These are phyloP conservation scores for Acanthaster planci DNA, from an alignment of 35 echinoderm and acorn worm species.

Conservation along the genomic window DNA sequence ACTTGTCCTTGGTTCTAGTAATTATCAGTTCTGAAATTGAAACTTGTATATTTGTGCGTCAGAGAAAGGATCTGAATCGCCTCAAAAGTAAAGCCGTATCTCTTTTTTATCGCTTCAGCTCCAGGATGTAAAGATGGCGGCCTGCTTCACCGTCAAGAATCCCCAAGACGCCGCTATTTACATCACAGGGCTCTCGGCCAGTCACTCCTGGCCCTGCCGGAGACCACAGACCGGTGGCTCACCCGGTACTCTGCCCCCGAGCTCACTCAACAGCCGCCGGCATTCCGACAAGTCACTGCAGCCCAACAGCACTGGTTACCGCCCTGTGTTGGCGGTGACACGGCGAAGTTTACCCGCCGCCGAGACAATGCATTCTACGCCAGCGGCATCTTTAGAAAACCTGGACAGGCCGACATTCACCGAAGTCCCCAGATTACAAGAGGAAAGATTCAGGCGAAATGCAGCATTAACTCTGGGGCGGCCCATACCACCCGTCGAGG, in stretches of 20 bases:
- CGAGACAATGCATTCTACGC: neutral
- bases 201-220: neutral
- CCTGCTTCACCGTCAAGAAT: conserved; percentile 42
- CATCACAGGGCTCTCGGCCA: conserved; percentile 18
- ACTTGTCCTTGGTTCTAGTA: too few species aligned
- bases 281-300: neutral
- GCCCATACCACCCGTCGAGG: conserved; percentile 10
- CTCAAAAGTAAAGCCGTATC: too few species aligned
- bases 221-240: neutral
- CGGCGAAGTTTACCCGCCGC: neutral
- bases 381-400: neutral
- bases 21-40: too few species aligned
- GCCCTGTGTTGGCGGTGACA: conserved; percentile 42
- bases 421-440: neutral
- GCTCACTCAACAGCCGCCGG: neutral
- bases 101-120: conserved; percentile 11
- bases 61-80: too few species aligned
- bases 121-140: conserved; percentile 44
- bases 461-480: neutral
- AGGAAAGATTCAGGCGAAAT: neutral
- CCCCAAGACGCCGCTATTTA: conserved; percentile 45
- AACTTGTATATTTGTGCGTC: too few species aligned
- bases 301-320: neutral
- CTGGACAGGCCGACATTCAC: neutral
- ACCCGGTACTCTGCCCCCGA: neutral